Base-by-base conservation (phyloP, 2,797 vertebrate genomes). In the Onychomys leucogaster region DNA sequence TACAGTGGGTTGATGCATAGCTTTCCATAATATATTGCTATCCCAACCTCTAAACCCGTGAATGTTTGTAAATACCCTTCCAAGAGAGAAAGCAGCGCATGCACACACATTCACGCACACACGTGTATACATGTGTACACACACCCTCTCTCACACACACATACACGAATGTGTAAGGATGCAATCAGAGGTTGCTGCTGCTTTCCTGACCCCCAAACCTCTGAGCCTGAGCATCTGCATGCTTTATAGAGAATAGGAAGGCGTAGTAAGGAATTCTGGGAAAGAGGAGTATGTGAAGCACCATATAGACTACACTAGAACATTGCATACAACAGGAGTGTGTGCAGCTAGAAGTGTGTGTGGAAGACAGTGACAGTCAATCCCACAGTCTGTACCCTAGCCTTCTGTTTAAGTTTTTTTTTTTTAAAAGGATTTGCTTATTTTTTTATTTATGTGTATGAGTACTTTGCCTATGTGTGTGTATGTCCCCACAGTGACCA, bases 101-200 rank as follows among this genome's bases (percentile, higher is more conserved):
- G 25, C 57, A 57, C 23, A 2, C 69, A 27, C 4, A 16, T 12
- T 10, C 55, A 49, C 16, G 2, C 67, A 27, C 4, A 32, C 76
- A 23, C 61, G n/a, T n/a, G n/a, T n/a, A n/a, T n/a, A n/a, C n/a
- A n/a, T n/a, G n/a, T n/a, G n/a, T n/a, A 49, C 46, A 52, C 41
- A 46, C 7, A 46, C 41, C n/a, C n/a, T n/a, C n/a, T n/a, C n/a
- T n/a, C n/a, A 65, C 19, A 49, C 82, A 46, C 27, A 65, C 43
- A 34, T 4, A 10, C 27, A 49, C 0, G 0, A 37, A 25, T 23
- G 0, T 1, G 6, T 2, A 29, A 27, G 52, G 2, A 23, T 0
- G 0, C 86, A 17, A 32, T 1, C 25, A 5, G 82, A 55, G 23
- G 8, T 19, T 49, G 57, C 67, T 37, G 34, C n/a, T 57, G 6